phyloP scores from a whole-genome alignment of 2,797 vertebrate species.

The Gymnocypris eckloni region DNA sequence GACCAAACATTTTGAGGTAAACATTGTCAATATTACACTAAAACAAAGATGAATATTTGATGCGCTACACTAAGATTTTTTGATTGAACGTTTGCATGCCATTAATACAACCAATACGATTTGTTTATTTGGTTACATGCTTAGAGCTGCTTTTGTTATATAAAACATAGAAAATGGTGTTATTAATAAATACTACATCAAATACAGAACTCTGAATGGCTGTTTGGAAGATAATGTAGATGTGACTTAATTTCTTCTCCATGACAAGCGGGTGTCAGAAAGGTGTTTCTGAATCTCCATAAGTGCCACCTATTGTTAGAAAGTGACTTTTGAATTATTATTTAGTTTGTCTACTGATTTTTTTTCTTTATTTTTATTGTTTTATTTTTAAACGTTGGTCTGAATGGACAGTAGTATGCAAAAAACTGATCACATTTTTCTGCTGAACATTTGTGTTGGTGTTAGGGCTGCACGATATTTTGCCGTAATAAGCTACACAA shows the following conservation, averaged over 20 bases:
- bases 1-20: constrained; percentile 84
- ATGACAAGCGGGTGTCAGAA: not conserved
- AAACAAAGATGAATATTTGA: not conserved
- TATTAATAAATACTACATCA: not conserved
- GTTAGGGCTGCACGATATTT: too few species aligned
- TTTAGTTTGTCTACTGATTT: not conserved
- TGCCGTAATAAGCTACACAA: too few species aligned
- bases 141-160: not conserved
- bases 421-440: not conserved
- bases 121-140: not conserved
- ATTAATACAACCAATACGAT: not conserved
- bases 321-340: not conserved
- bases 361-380: too few species aligned
- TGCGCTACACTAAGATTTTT: not conserved
- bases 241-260: not conserved
- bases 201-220: not conserved
- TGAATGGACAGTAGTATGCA: not conserved
- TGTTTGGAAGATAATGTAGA: not conserved
- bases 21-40: not conserved
- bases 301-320: not conserved
- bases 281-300: not conserved
- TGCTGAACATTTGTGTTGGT: not conserved
- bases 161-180: not conserved
- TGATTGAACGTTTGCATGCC: not conserved
- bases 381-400: too few species aligned